These are phyloP conservation scores for Melanerpes formicivorus DNA, from an alignment of 2,113 vertebrate species.

Conservation along the genomic window DNA sequence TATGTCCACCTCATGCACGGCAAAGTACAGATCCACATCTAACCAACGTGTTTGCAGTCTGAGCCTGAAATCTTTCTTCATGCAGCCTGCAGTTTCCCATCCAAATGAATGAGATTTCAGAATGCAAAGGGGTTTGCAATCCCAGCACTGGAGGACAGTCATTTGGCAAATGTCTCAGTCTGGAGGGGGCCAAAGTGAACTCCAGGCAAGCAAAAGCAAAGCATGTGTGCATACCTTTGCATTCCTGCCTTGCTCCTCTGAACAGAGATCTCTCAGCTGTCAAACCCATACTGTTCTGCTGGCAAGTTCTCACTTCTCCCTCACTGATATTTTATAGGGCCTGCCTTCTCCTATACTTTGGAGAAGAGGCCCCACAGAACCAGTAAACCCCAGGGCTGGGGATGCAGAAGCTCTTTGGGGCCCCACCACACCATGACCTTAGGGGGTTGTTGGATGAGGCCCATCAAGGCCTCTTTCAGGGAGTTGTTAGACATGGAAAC, in stretches of 20 bases:
- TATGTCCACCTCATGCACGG: background rate
- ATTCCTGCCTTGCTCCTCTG: background rate
- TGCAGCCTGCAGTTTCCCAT: background rate
- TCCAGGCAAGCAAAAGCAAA: background rate
- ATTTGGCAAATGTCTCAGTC: background rate
- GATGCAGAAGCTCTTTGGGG: background rate
- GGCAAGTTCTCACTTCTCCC: background rate
- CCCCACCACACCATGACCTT: accelerated
- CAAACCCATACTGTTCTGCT: background rate
- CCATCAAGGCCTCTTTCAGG: background rate
- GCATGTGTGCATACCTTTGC: accelerated
- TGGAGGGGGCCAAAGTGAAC: background rate
- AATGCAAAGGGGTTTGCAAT: background rate
- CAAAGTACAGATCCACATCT: background rate
- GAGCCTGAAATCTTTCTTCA: background rate
- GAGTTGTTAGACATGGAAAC: background rate
- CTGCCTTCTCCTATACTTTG: background rate
- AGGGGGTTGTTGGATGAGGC: background rate
- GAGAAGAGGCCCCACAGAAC: background rate
- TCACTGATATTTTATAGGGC: background rate
- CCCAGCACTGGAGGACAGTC: background rate
- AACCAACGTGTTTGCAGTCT: slow-evolving; percentile 14
- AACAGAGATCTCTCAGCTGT: slow-evolving; percentile 1
- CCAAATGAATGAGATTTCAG: background rate
- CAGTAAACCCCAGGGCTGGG: background rate